Evolutionary conservation across 2,797 vertebrate species (phyloP).

Genomic region (Sorex maritimensis): DNA sequence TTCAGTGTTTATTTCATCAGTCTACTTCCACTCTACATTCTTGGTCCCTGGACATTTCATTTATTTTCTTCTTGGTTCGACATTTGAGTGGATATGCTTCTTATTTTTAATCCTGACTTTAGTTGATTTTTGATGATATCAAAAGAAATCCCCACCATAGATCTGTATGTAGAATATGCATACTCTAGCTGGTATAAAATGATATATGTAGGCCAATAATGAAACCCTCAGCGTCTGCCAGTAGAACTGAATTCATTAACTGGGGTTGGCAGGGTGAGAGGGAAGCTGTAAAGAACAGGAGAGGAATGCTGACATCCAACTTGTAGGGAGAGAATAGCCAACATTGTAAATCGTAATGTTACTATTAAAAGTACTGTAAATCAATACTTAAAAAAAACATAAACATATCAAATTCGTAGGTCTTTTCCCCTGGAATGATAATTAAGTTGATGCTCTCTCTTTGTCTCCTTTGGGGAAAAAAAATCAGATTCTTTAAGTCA

Average conservation of each 20-base stretch:
- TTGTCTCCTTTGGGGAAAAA: not conserved
- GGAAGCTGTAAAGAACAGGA: too few species aligned
- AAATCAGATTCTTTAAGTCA: not conserved
- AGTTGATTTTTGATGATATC: constrained; percentile 31
- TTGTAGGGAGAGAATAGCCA: not conserved
- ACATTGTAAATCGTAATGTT: too few species aligned
- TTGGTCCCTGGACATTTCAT: not conserved
- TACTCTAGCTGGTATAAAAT: constrained; percentile 1
- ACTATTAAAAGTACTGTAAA: too few species aligned
- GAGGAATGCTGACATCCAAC: too few species aligned
- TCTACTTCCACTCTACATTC: constrained; percentile 6
- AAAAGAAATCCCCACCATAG: not conserved
- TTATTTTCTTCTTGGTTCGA: constrained; percentile 8
- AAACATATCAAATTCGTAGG: not conserved
- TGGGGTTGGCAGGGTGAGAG: too few species aligned
- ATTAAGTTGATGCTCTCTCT: not conserved
- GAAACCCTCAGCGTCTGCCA: too few species aligned
- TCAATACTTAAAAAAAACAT: not conserved
- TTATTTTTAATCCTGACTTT: not conserved
- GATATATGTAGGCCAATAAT: not conserved
- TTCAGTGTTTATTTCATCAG: not conserved
- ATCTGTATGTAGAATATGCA: not conserved
- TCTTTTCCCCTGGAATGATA: constrained; percentile 16
- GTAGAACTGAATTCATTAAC: too few species aligned
- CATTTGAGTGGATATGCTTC: not conserved